A percentile compares a stretch with the other conserved stretches of the same genome.
Conservation (phyloP, 2,113 vertebrate genomes). For the Tragelaphus scriptus region DNA sequence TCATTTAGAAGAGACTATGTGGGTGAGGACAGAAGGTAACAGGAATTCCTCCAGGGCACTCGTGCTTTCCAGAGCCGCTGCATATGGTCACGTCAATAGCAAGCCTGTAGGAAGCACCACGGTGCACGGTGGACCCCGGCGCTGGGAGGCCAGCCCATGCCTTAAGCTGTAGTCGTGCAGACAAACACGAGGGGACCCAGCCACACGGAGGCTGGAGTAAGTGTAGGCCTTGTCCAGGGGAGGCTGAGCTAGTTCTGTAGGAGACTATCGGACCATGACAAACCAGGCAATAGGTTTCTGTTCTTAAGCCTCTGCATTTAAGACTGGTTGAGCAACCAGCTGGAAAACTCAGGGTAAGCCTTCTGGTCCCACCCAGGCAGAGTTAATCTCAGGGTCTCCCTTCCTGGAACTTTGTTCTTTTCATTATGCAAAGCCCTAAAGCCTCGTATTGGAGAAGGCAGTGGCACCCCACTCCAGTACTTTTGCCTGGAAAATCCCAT, state of each 20-base stretch:
- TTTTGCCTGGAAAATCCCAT: too few relatives aligned
- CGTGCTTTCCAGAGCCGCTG: not conserved
- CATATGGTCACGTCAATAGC: not conserved
- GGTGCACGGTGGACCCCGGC: accelerated
- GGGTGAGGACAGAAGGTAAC: not conserved
- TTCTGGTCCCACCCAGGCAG: conserved; percentile 18
- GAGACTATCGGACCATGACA: not conserved
- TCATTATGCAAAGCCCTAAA: not conserved
- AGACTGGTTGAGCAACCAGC: conserved; percentile 10
- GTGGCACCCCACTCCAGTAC: too few relatives aligned
- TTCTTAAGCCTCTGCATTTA: conserved; percentile 28
- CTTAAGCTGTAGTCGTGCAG: not conserved
- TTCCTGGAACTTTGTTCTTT: not conserved
- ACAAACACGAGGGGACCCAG: not conserved
- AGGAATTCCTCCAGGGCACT: not conserved
- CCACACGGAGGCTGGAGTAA: not conserved
- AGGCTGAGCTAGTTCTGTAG: not conserved
- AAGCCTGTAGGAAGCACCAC: not conserved
- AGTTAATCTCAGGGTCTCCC: not conserved
- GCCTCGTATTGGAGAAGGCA: too few relatives aligned
- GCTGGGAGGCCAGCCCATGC: not conserved
- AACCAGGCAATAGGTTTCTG: not conserved
- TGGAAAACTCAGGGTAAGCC: conserved; percentile 31
- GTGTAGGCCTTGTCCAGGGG: not conserved
- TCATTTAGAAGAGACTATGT: not conserved